A percentile compares a stretch with the other conserved stretches of the same genome.
phyloP scores from a whole-genome alignment of 2,113 vertebrate genomes.

The Antennarius striatus region DNA sequence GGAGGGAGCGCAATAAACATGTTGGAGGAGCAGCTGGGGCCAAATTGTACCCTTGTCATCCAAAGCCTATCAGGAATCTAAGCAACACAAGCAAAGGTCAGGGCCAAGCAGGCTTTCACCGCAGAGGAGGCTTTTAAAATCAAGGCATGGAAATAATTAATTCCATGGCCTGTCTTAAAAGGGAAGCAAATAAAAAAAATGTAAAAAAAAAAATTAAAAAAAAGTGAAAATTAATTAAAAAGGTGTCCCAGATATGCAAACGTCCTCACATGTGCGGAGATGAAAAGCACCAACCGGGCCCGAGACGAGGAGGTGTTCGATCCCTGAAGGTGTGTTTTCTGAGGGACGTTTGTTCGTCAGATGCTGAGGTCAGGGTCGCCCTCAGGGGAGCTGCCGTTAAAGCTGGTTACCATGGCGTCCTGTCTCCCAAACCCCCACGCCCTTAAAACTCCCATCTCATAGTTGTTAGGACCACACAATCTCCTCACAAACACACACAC shows the following conservation, averaged over 20 bases:
- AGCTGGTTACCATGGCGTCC: conserved; percentile 45
- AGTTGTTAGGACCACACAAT: conserved; percentile 21
- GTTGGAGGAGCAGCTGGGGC: conserved; percentile 74
- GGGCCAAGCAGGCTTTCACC: conserved; percentile 62
- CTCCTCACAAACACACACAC: no score
- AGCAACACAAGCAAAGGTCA: conserved; percentile 71
- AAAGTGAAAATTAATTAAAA: conserved; percentile 43
- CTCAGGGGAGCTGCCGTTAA: conserved; percentile 44
- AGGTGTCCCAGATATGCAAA: conserved; percentile 20
- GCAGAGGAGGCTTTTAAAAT: conserved; percentile 60
- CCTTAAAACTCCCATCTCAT: conserved; percentile 12
- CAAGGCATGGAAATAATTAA: conserved; percentile 60
- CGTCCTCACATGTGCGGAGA: conserved; percentile 7
- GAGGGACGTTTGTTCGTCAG: conserved; percentile 26
- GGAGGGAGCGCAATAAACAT: conserved; percentile 71
- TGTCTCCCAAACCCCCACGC: conserved; percentile 18
- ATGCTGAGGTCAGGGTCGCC: conserved; percentile 55
- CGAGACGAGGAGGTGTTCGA: conserved; percentile 2
- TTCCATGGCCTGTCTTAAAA: conserved; percentile 51
- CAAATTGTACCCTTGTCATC: conserved; percentile 73
- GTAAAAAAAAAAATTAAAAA: no score
- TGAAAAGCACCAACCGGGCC: conserved; percentile 3
- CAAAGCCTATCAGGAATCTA: conserved; percentile 72
- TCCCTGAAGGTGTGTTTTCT: conserved; percentile 19
- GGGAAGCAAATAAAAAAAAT: conserved; percentile 28